phyloP scores from a whole-genome alignment of 2,797 vertebrate species.

The Lacerta viridis region DNA sequence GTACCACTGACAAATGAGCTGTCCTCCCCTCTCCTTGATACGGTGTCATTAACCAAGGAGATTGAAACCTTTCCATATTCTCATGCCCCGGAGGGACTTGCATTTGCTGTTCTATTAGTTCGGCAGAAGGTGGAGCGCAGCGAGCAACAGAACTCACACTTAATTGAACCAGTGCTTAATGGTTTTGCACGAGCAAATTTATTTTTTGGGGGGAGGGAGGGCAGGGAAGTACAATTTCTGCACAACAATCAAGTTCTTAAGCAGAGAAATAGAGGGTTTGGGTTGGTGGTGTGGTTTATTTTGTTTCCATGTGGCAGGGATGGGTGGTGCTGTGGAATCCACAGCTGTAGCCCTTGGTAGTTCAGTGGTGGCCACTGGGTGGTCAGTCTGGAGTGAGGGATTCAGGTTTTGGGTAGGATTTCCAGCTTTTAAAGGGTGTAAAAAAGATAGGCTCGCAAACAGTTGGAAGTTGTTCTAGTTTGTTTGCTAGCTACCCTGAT shows the following conservation, averaged over 20 bases:
- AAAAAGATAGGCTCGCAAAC: neutral
- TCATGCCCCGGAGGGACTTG: neutral
- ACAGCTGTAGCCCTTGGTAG: slow-evolving; percentile 6
- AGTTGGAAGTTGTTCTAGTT: neutral
- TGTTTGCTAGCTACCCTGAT: neutral
- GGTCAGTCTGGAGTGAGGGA: slow-evolving; percentile 16
- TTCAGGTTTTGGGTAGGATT: neutral
- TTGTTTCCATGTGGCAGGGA: fast-evolving
- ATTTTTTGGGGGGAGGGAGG: slow-evolving; percentile 15
- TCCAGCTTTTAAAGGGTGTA: slow-evolving; percentile 30
- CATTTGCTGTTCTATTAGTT: neutral
- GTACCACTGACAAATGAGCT: slow-evolving; percentile 4
- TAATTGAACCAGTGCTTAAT: fast-evolving
- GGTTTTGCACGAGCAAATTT: slow-evolving; percentile 38
- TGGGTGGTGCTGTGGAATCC: fast-evolving
- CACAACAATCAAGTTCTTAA: neutral
- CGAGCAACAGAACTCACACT: fast-evolving
- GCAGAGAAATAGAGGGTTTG: neutral
- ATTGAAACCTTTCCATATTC: neutral
- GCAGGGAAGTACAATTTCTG: slow-evolving; percentile 1
- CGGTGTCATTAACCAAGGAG: neutral
- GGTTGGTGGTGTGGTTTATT: neutral
- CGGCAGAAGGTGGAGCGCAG: slow-evolving; percentile 15
- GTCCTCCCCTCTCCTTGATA: slow-evolving; percentile 29
- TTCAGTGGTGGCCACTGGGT: neutral